These are phyloP conservation scores for Epistrophella euchroma DNA, from an alignment of 2,888 invertebrate genomes.

Conservation along the genomic window DNA sequence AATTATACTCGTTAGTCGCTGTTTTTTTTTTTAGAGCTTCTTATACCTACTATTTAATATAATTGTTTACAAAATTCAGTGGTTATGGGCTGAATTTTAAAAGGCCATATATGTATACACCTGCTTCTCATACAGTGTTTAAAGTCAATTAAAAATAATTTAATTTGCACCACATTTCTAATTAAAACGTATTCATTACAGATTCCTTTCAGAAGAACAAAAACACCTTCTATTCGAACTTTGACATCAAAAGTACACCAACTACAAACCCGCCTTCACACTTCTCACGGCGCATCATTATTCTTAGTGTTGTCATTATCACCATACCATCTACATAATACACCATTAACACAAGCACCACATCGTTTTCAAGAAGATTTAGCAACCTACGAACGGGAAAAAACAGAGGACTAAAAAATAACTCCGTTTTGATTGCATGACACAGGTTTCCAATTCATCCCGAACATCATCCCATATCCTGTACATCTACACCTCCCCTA, in stretches of 20 bases:
- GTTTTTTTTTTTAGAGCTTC: too few relatives aligned
- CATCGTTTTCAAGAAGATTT: slow-evolving; percentile 32
- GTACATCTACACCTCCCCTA: not conserved
- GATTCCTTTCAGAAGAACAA: not conserved
- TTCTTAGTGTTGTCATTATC: slow-evolving; percentile 5
- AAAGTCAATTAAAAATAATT: slow-evolving; percentile 25
- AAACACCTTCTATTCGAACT: slow-evolving; percentile 32
- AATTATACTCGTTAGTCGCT: too few relatives aligned
- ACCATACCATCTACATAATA: slow-evolving; percentile 10
- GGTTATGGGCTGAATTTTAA: too few relatives aligned
- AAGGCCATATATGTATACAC: too few relatives aligned
- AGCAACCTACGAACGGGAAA: slow-evolving; percentile 1
- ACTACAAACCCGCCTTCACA: not conserved
- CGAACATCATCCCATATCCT: not conserved
- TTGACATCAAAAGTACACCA: not conserved
- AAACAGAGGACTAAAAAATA: slow-evolving; percentile 7
- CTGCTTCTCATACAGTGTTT: not conserved
- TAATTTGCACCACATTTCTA: slow-evolving; percentile 40
- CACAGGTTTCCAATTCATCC: slow-evolving; percentile 29
- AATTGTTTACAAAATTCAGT: too few relatives aligned
- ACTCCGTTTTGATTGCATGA: slow-evolving; percentile 34
- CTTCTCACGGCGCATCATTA: slow-evolving; percentile 4
- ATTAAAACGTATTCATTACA: slow-evolving; percentile 53
- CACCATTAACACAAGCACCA: slow-evolving; percentile 18
- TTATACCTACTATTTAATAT: too few relatives aligned